Conservation (phyloP, 2,797 vertebrate genomes). For the Ctenopoma multispine region DNA sequence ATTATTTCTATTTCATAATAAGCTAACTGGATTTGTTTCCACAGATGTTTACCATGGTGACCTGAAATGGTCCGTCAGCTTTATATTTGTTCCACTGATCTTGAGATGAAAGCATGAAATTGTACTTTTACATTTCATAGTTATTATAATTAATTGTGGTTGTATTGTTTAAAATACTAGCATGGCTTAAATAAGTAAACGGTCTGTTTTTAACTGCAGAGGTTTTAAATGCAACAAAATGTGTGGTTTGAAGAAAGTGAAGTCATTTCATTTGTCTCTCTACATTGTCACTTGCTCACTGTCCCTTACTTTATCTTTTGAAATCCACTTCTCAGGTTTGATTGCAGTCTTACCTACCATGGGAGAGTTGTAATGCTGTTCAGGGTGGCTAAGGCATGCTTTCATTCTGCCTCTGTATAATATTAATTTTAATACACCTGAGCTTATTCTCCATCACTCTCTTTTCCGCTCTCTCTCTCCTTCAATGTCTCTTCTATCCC, state of each 20-base stretch:
- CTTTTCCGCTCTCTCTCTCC: constrained; percentile 13
- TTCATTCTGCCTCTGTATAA: constrained; percentile 67
- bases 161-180: neutral
- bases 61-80: neutral
- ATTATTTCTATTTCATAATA: neutral
- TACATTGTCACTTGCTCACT: constrained; percentile 24
- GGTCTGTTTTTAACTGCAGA: neutral
- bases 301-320: constrained; percentile 35
- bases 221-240: constrained; percentile 1
- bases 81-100: neutral
- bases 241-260: neutral
- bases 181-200: neutral
- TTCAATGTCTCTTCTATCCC: constrained; percentile 31
- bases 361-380: constrained; percentile 51
- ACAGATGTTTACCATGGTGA: neutral
- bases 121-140: neutral
- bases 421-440: constrained; percentile 76
- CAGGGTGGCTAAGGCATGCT: constrained; percentile 46
- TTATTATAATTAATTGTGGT: neutral
- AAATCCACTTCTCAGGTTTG: constrained; percentile 48
- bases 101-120: neutral
- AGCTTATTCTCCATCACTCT: constrained; percentile 24
- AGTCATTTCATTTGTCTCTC: neutral
- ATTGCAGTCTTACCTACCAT: constrained; percentile 38
- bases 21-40: neutral